Evolutionary conservation across 2,113 vertebrate genomes (phyloP).

Genomic region (Archocentrus centrarchus): DNA sequence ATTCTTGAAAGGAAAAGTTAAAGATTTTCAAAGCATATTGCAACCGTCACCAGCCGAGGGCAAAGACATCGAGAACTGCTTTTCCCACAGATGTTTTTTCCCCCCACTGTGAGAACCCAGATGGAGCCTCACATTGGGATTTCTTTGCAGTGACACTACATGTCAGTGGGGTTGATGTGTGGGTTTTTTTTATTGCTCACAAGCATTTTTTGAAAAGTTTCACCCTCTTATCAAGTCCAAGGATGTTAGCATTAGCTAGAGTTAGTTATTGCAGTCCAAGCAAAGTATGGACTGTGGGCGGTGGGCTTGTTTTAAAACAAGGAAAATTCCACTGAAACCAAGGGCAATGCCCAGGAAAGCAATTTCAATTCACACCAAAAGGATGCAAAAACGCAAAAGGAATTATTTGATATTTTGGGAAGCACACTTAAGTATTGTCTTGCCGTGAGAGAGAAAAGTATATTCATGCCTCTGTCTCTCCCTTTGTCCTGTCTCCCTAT

Average conservation of each 20-base stretch:
- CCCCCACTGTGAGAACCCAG: constrained; percentile 60
- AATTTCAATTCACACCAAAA: too few species aligned
- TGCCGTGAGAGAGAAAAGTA: background rate
- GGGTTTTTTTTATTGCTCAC: background rate
- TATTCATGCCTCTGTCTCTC: background rate
- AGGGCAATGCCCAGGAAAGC: background rate
- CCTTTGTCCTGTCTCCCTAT: background rate
- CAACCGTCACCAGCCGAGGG: constrained; percentile 38
- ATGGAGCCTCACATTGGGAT: constrained; percentile 41
- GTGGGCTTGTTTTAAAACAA: background rate
- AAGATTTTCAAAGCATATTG: constrained; percentile 54
- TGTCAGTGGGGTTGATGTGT: constrained; percentile 9
- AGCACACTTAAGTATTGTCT: background rate
- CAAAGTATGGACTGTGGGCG: background rate
- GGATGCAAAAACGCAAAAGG: background rate
- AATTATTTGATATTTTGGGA: background rate
- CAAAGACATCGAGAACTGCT: constrained; percentile 40
- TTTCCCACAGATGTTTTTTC: constrained; percentile 59
- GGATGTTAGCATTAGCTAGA: background rate
- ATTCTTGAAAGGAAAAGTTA: constrained; percentile 46
- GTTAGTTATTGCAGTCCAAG: background rate
- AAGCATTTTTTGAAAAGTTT: background rate
- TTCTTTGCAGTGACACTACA: constrained; percentile 39
- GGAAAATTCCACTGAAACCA: background rate
- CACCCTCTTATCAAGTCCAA: background rate